Evolutionary conservation across 2,113 vertebrate genomes (phyloP).

Genomic region (Amphiprion percula): DNA sequence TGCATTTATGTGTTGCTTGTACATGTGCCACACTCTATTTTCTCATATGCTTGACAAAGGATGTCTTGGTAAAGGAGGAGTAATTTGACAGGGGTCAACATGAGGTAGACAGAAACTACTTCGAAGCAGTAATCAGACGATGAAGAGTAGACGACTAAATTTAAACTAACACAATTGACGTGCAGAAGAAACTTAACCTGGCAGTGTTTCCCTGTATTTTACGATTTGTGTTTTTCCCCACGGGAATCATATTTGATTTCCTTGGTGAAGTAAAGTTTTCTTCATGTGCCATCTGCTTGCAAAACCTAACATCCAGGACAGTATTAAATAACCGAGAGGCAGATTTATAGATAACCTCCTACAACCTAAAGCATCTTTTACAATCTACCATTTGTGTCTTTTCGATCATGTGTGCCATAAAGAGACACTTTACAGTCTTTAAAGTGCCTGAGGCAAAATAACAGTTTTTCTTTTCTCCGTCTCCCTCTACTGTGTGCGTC

Average conservation of each 20-base stretch:
- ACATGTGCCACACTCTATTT: not conserved
- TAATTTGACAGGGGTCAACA: not conserved
- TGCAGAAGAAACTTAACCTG: not conserved
- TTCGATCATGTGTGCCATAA: not conserved
- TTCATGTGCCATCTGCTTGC: not conserved
- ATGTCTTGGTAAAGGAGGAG: not conserved
- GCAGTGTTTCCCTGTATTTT: not conserved
- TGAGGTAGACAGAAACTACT: not conserved
- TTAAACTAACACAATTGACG: not conserved
- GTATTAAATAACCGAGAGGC: not conserved
- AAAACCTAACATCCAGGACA: not conserved
- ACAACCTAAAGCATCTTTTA: not conserved
- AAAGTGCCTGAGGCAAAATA: constrained; percentile 7
- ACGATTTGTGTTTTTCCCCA: not conserved
- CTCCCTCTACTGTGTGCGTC: not conserved
- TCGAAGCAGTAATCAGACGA: not conserved
- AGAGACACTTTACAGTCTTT: not conserved
- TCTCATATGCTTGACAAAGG: constrained; percentile 12
- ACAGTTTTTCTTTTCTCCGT: not conserved
- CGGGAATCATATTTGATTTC: not conserved
- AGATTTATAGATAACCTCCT: not conserved
- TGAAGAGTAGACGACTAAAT: not conserved
- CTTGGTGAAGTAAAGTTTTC: not conserved
- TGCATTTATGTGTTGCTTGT: constrained; percentile 18
- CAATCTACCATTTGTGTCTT: not conserved